Conservation (phyloP, 53 echinoderm and acorn worm species). For the Astropecten irregularis region DNA sequence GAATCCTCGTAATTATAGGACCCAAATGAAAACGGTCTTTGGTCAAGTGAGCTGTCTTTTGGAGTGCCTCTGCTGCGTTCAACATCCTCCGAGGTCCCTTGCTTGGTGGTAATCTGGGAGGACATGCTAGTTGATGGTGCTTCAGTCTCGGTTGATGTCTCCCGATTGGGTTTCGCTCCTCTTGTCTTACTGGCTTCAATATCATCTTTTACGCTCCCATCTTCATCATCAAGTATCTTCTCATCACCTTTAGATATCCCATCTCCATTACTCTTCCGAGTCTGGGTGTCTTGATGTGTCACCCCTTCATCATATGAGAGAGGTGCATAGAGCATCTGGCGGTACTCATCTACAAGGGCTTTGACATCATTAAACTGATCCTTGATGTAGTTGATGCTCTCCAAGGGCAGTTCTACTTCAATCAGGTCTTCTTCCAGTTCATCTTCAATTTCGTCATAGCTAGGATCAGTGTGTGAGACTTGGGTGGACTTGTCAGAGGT, state of each 20-base stretch:
- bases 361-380: slow-evolving; percentile 49
- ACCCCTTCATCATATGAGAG: neutral
- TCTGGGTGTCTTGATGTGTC: neutral
- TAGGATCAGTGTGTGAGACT: neutral
- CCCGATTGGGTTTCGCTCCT: neutral
- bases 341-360: slow-evolving; percentile 30
- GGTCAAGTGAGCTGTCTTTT: no score
- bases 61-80: no score
- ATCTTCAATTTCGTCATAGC: neutral
- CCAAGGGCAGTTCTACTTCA: slow-evolving; percentile 30
- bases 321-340: slow-evolving; percentile 39
- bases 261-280: neutral
- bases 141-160: neutral
- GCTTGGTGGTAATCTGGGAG: neutral
- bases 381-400: slow-evolving; percentile 50
- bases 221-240: neutral
- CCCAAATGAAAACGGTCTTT: no score
- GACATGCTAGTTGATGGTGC: neutral
- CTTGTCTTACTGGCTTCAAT: neutral
- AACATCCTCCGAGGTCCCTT: neutral
- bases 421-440: neutral
- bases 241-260: neutral
- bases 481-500: slow-evolving; percentile 28
- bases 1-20: neutral
- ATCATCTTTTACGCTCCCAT: neutral